Evolutionary conservation across 2,113 vertebrate species (phyloP).

Genomic region (Pampusana beccarii): DNA sequence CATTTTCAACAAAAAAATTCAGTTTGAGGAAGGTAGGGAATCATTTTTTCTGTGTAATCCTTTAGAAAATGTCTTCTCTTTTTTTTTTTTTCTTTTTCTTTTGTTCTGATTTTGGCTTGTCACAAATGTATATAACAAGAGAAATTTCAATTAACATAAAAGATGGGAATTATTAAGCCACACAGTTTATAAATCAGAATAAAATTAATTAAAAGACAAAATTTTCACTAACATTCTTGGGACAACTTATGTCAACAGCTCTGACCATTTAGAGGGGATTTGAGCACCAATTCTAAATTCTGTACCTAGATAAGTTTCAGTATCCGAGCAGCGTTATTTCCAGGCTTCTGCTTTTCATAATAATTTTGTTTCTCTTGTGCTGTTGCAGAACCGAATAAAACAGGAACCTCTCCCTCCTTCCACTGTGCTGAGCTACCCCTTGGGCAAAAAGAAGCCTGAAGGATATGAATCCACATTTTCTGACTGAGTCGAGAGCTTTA

Average conservation of each 20-base stretch:
- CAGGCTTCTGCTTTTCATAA: background rate
- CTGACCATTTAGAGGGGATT: background rate
- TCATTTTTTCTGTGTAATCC: background rate
- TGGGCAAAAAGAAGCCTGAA: background rate
- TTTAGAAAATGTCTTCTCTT: background rate
- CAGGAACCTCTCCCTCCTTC: background rate
- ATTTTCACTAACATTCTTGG: background rate
- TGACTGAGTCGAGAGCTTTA: background rate
- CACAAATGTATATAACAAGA: background rate
- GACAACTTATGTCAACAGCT: background rate
- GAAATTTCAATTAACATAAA: background rate
- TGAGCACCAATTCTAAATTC: background rate
- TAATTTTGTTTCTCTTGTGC: background rate
- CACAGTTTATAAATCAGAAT: background rate
- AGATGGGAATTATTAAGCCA: background rate
- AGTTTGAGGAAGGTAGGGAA: background rate
- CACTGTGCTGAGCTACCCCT: background rate
- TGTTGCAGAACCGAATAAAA: background rate
- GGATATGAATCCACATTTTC: background rate
- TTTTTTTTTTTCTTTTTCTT: too few species aligned
- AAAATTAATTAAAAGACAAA: background rate
- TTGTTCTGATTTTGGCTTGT: background rate
- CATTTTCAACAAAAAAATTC: accelerated
- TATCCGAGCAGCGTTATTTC: background rate
- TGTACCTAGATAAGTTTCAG: background rate